Evolutionary conservation across 2,797 vertebrate genomes (phyloP), one percentile per base, ranked within the genome.

Genomic region (Acipenser ruthenus): DNA sequence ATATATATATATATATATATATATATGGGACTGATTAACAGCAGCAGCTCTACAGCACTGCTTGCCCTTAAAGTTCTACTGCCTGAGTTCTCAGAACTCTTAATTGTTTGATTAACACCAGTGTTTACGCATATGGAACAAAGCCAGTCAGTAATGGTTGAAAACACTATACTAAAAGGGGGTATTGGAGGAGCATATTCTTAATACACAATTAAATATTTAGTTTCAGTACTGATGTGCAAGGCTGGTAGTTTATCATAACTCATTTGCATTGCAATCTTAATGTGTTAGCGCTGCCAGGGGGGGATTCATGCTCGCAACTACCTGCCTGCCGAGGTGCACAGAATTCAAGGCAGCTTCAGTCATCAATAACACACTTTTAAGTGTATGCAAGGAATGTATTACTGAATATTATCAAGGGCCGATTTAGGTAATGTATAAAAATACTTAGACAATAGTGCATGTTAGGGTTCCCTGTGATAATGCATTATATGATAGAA

Each of bases 211-310:
- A 11, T 64, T 68, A 65, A 60, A 58, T 63, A 68, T 55, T 49
- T 63, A 18, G 53, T 68, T 62, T 68, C 73, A 80, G 69, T 69
- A 69, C 85, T 86, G 70, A 79, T 80, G 88, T 88, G 84, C 84
- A 80, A 68, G 72, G 69, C 80, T 77, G 73, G 74, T 78, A 70
- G 70, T 80, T 81, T 76, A 78, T 79, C 78, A 77, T 73, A 81
- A 75, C 81, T 87, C 85, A 88, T 87, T 88, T 87, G 83, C 83
- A 87, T 88, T 87, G 85, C 83, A 85, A 85, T 86, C 79, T 83
- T 87, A 84, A 86, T 82, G 78, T 79, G 78, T 84, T 79, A 71
- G 69, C 79, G 76, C 82, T 81, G 78, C 81, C 84, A 82, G 82
- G 82, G 86, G 83, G 86, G 86, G 86, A 84, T 89, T 86, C 85